Evolutionary conservation across 2,113 vertebrate genomes (phyloP).

Genomic region (Leucoraja erinaceus): DNA sequence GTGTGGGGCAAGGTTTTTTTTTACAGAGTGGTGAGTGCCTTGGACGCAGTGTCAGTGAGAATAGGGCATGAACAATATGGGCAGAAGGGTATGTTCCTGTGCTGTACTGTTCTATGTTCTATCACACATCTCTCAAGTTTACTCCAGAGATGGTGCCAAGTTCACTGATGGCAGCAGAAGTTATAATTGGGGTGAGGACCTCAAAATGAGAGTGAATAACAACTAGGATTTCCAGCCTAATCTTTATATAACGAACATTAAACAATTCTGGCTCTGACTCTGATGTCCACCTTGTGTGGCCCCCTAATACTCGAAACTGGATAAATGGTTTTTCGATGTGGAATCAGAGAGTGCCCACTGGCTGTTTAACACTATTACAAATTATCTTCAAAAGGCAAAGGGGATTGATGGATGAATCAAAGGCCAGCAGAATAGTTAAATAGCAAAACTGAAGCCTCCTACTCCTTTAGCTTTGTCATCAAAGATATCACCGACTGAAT

Average conservation of each 20-base stretch:
- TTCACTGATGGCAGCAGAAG: not conserved
- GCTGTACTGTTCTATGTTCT: too few relatives aligned
- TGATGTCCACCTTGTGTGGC: not conserved
- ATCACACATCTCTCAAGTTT: not conserved
- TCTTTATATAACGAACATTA: not conserved
- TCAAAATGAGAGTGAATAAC: not conserved
- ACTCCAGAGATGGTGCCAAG: not conserved
- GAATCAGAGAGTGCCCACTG: not conserved
- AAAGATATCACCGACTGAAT: too few relatives aligned
- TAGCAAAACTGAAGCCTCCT: not conserved
- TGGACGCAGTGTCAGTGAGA: too few relatives aligned
- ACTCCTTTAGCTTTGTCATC: too few relatives aligned
- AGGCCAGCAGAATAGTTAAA: not conserved
- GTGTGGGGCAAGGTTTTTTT: too few relatives aligned
- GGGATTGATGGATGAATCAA: not conserved
- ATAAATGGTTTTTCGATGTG: not conserved
- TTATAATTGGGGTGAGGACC: not conserved
- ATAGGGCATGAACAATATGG: too few relatives aligned
- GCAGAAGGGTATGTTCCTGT: too few relatives aligned
- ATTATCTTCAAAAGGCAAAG: not conserved
- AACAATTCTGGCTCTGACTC: not conserved
- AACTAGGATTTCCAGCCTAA: not conserved
- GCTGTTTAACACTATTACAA: not conserved
- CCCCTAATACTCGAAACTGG: not conserved
- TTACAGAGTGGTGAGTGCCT: too few relatives aligned